phyloP scores from a whole-genome alignment of 2,113 vertebrate species.

The Melanerpes formicivorus region DNA sequence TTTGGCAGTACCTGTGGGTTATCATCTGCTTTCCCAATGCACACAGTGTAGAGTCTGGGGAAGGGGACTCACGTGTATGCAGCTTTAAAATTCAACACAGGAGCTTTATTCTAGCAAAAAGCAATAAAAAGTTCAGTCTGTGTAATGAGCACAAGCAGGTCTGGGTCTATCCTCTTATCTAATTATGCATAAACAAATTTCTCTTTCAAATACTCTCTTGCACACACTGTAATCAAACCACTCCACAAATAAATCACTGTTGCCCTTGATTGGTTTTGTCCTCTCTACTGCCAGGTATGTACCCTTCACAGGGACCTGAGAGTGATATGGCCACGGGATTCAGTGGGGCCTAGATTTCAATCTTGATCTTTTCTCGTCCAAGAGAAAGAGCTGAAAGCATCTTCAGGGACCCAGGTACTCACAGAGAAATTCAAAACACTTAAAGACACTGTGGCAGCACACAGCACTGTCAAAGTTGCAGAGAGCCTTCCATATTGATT shows the following conservation, averaged over 20 bases:
- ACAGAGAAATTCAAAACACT: slow-evolving; percentile 41
- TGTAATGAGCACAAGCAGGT: not conserved
- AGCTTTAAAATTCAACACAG: slow-evolving; percentile 12
- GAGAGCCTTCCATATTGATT: slow-evolving; percentile 77
- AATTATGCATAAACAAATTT: slow-evolving; percentile 45
- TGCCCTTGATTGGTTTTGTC: slow-evolving; percentile 56
- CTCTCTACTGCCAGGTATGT: not conserved
- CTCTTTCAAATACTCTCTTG: slow-evolving; percentile 40
- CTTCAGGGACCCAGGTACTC: slow-evolving; percentile 23
- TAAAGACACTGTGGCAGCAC: not conserved
- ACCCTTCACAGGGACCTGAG: not conserved
- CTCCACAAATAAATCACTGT: slow-evolving; percentile 35
- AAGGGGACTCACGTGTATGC: not conserved
- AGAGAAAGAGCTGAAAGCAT: not conserved
- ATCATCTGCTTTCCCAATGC: not conserved
- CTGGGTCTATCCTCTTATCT: slow-evolving; percentile 13
- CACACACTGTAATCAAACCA: slow-evolving; percentile 37
- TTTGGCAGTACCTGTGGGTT: not conserved
- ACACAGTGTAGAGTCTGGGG: not conserved
- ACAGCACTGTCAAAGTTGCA: slow-evolving; percentile 65
- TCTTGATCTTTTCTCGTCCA: slow-evolving; percentile 10
- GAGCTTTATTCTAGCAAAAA: not conserved
- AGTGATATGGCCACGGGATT: slow-evolving; percentile 1
- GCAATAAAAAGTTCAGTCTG: not conserved
- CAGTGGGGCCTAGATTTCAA: slow-evolving; percentile 13